Evolutionary conservation across 2,113 vertebrate genomes (phyloP).

Genomic region (Apaloderma vittatum): DNA sequence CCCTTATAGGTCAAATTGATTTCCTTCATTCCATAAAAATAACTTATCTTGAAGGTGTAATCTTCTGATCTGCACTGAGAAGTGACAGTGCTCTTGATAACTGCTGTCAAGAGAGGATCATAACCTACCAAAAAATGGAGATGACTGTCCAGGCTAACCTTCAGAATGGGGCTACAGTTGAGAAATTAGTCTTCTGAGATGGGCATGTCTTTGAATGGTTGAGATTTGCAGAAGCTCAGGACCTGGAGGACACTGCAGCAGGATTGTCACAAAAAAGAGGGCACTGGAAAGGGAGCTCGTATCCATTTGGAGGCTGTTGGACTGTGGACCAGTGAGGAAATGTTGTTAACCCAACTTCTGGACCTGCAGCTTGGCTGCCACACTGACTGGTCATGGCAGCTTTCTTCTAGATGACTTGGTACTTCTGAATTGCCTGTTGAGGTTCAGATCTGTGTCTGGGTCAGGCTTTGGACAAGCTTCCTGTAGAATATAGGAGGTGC

Average conservation of each 20-base stretch:
- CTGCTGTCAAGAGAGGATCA: not conserved
- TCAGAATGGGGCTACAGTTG: not conserved
- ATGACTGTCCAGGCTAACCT: not conserved
- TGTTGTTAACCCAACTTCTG: not conserved
- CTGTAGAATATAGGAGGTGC: not conserved
- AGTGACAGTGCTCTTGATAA: not conserved
- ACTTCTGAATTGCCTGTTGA: not conserved
- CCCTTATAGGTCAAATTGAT: not conserved
- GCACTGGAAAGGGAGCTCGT: not conserved
- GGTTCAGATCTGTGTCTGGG: not conserved
- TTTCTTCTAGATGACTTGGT: not conserved
- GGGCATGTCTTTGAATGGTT: not conserved
- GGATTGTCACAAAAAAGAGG: not conserved
- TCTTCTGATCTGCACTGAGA: not conserved
- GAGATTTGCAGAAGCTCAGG: not conserved
- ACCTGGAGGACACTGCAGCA: not conserved
- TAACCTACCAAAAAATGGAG: not conserved
- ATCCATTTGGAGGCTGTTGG: not conserved
- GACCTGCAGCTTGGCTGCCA: not conserved
- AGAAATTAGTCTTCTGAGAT: not conserved
- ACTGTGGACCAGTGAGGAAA: not conserved
- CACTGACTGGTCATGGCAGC: rapidly evolving
- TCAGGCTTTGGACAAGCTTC: not conserved
- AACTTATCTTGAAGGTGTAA: not conserved
- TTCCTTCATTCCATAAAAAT: not conserved